Evolutionary conservation across 2,113 vertebrate genomes (phyloP).

Genomic region (Anoura caudifer): DNA sequence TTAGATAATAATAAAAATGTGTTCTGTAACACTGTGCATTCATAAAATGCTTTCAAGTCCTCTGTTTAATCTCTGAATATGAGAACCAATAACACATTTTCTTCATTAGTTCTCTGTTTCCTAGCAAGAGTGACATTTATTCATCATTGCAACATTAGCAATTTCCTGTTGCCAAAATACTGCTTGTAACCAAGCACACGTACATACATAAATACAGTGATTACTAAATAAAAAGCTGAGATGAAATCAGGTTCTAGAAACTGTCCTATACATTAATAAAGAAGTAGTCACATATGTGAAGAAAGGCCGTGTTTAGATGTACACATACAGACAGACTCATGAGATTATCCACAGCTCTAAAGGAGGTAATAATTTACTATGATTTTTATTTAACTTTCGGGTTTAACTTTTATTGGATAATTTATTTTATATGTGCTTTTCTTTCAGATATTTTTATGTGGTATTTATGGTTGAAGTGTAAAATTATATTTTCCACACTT

Average conservation of each 20-base stretch:
- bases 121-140: constrained; percentile 8
- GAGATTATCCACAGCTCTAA: background rate
- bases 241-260: background rate
- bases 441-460: background rate
- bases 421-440: background rate
- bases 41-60: background rate
- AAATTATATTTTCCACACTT: background rate
- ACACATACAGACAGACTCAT: background rate
- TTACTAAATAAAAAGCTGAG: background rate
- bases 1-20: constrained; percentile 50
- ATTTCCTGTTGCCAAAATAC: constrained; percentile 44
- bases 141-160: constrained; percentile 20
- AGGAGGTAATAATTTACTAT: background rate
- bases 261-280: background rate
- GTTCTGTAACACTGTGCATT: background rate
- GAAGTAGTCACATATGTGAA: background rate
- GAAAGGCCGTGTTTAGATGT: background rate
- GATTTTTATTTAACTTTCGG: background rate
- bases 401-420: background rate
- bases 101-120: constrained; percentile 4
- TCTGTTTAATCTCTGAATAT: constrained; percentile 38
- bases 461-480: background rate
- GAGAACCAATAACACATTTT: constrained; percentile 21
- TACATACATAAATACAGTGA: background rate
- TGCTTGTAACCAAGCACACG: background rate